Evolutionary conservation across 2,113 vertebrate genomes (phyloP), one percentile per base, ranked within the genome.

Genomic region (Xiphophorus couchianus): DNA sequence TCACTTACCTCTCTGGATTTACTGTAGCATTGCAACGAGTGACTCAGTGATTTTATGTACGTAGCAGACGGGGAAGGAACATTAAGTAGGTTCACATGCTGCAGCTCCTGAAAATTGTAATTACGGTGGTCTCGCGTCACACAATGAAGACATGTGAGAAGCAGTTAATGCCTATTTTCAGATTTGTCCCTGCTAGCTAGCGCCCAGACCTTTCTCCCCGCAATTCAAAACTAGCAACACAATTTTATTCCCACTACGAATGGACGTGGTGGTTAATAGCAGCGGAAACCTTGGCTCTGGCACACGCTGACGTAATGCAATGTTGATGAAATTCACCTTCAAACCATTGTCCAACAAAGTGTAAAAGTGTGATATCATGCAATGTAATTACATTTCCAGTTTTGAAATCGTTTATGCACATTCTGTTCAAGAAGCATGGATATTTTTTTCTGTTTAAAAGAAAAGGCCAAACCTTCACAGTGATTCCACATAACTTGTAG

Each of bases 1-100:
- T 85, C 91, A 89, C 87, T 92, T 91, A 91, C 90, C 90, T 91
- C 90, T 86, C 77, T 73, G 85, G 86, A 83, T 86, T 86, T 87
- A 85, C 86, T 81, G 81, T 80, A 83, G 84, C 74, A 77, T 83
- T 30, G 71, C 82, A 81, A 82, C 80, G 83, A 90, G 73, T 84
- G 87, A 88, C 84, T 86, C 76, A 84, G 77, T 80, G 81, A 63
- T 39, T 73, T 78, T 73, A 27, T 63, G 69, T 66, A 44, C 62
- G 64, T 69, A 62, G 31, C 80, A 76, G 75, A 83, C 69, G 27
- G 66, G 82, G 78, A 61, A 77, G 71, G 58, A 84, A 74, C 73
- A 82, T 71, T 73, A 74, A 76, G 62, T 19, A n/a, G 51, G 80
- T 81, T 83, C 64, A 72, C 62, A 61, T 25, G 51, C 31, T 7